Evolutionary conservation across 1,140 invertebrate species (phyloP), one percentile per base, ranked within the genome.

Genomic region (Scaptomyza graminum): DNA sequence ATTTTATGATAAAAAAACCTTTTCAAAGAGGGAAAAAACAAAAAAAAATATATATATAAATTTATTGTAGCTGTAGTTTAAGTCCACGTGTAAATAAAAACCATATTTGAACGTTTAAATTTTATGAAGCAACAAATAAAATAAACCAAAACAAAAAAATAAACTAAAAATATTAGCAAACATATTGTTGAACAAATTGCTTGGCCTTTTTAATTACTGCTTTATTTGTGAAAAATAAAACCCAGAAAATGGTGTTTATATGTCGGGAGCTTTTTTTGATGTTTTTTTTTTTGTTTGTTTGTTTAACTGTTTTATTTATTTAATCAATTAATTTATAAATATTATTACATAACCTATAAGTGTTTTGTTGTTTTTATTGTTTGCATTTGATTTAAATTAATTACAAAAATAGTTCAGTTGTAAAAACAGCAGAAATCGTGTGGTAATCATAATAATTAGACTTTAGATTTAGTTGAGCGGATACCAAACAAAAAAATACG

Each of bases 251-350:
- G 67, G 57, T 69, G 47, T 73, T 61, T 78, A 63, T 57, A 72
- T 71, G 51, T 74, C 52, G 57, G 65, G 66, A 74, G 41, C 16
- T 41, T 59, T 59, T 72, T 71, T 66, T 37, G 3, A 54, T 60
- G 43, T 47, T 68, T 18, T 60, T 46, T 57, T 63, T 69, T 64
- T 54, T 56, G 28, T 78, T 49, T 63, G 75, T 84, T 75, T 73
- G 70, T 87, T 87, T 79, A 85, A 85, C 82, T 76, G 74, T 71
- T 71, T 85, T 85, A 78, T 87, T 78, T 50, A 74, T 87, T 87
- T 79, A 88, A 88, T 88, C 88, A 88, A 79, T 88, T 88, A 88
- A 79, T 88, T 85, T 88, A 88, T 88, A 88, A 88, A 88, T 88
- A 88, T 88, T 87, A 87, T 88, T 83, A 88, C 73, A 83, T 88